phyloP scores from a whole-genome alignment of 2,797 vertebrate genomes.

The Malurus leucopterus region DNA sequence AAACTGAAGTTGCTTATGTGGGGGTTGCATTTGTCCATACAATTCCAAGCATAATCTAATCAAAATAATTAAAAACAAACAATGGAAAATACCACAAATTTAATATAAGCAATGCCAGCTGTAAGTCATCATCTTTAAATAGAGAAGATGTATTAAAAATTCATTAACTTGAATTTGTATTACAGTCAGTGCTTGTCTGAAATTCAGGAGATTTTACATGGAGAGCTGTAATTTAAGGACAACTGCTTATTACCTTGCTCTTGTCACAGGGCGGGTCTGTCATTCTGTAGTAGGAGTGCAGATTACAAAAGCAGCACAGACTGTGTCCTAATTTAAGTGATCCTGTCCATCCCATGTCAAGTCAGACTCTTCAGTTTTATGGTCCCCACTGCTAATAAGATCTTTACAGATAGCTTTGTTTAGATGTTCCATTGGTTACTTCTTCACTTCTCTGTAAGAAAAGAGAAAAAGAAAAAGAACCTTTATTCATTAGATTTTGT shows the following conservation, averaged over 20 bases:
- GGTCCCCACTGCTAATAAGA: slow-evolving; percentile 42
- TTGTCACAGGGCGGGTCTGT: slow-evolving; percentile 13
- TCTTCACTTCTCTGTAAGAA: slow-evolving; percentile 55
- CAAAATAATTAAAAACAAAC: slow-evolving; percentile 69
- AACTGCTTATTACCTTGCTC: slow-evolving; percentile 37
- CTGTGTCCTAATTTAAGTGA: slow-evolving; percentile 52
- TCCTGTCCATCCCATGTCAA: slow-evolving; percentile 39
- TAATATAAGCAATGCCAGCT: slow-evolving; percentile 64
- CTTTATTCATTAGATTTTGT: slow-evolving; percentile 79
- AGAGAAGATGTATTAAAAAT: slow-evolving; percentile 63
- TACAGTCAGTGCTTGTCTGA: slow-evolving; percentile 55
- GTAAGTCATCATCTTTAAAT: slow-evolving; percentile 63
- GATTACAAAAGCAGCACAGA: slow-evolving; percentile 27
- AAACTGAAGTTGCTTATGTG: slow-evolving; percentile 42
- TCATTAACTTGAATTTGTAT: slow-evolving; percentile 63
- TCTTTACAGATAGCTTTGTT: slow-evolving; percentile 70
- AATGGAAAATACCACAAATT: slow-evolving; percentile 67
- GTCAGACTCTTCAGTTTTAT: slow-evolving; percentile 53
- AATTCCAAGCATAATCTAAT: slow-evolving; percentile 59
- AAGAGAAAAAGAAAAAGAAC: neutral
- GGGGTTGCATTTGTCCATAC: slow-evolving; percentile 36
- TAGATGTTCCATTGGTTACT: slow-evolving; percentile 49
- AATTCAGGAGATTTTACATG: slow-evolving; percentile 50
- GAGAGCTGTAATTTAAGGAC: slow-evolving; percentile 47
- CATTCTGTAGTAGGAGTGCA: neutral